These are phyloP conservation scores for Cathartes aura DNA, from an alignment of 2,113 vertebrate genomes.

Conservation along the genomic window DNA sequence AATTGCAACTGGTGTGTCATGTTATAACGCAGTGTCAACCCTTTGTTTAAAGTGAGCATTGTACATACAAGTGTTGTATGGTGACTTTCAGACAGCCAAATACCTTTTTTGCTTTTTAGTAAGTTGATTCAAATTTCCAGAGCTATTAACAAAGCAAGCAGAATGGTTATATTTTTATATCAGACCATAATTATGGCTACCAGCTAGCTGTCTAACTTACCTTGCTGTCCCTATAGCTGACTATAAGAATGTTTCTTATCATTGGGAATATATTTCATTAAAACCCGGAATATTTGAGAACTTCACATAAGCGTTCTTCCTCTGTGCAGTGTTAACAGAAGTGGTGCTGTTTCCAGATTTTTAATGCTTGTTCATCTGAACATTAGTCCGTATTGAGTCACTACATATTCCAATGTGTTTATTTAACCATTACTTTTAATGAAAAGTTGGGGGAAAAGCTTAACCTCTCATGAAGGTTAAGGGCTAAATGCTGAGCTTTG, in stretches of 20 bases:
- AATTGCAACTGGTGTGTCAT: background rate
- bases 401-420: background rate
- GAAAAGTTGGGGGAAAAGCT: background rate
- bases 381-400: background rate
- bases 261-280: slow-evolving; percentile 8
- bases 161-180: slow-evolving; percentile 26
- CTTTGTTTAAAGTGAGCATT: background rate
- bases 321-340: background rate
- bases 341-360: background rate
- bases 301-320: background rate
- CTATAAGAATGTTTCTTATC: slow-evolving; percentile 6
- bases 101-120: background rate
- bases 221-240: background rate
- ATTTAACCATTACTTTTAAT: background rate
- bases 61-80: background rate
- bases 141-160: slow-evolving; percentile 46
- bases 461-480: background rate
- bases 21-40: background rate
- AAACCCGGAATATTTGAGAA: background rate
- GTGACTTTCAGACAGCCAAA: background rate
- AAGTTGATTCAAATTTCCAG: background rate
- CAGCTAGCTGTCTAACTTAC: background rate
- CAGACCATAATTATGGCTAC: background rate
- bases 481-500: background rate
- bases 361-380: background rate